Percentiles rank a stretch among this genome's conserved stretches.
These are phyloP conservation scores for Diadumene lineata DNA, from an alignment of 92 coral and sea anemone species.

Conservation along the genomic window DNA sequence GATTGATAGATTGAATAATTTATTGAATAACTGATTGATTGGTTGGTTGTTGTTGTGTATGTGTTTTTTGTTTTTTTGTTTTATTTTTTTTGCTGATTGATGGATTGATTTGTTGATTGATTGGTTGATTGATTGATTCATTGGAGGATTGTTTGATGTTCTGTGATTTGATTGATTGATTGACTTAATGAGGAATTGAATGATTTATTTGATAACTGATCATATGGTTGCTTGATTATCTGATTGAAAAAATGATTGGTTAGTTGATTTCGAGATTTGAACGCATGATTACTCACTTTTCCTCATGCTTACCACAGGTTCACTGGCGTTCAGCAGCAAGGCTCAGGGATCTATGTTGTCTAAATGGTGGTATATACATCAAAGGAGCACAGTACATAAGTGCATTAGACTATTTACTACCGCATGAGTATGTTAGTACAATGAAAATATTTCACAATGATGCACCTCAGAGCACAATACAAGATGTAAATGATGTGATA, in stretches of 20 bases:
- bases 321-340: conserved; percentile 87
- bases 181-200: too few species aligned
- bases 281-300: too few species aligned
- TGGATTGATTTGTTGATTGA: background rate
- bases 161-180: background rate
- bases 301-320: conserved; percentile 57
- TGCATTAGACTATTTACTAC: conserved; percentile 87
- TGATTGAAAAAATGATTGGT: too few species aligned
- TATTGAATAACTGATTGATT: background rate
- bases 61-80: background rate
- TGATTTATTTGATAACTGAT: background rate
- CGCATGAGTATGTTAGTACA: conserved; percentile 86
- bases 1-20: background rate
- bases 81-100: too few species aligned
- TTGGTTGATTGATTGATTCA: background rate
- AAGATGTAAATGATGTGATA: conserved; percentile 67
- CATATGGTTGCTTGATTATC: background rate
- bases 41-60: background rate
- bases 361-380: conserved; percentile 93
- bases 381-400: conserved; percentile 96
- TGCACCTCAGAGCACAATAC: conserved; percentile 83
- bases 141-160: background rate
- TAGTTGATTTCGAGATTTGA: too few species aligned
- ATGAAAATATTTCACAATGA: conserved; percentile 90
- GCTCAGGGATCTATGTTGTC: conserved; percentile 77